These are phyloP conservation scores for Adelges cooleyi DNA, from an alignment of 1,140 invertebrate genomes.

Conservation along the genomic window DNA sequence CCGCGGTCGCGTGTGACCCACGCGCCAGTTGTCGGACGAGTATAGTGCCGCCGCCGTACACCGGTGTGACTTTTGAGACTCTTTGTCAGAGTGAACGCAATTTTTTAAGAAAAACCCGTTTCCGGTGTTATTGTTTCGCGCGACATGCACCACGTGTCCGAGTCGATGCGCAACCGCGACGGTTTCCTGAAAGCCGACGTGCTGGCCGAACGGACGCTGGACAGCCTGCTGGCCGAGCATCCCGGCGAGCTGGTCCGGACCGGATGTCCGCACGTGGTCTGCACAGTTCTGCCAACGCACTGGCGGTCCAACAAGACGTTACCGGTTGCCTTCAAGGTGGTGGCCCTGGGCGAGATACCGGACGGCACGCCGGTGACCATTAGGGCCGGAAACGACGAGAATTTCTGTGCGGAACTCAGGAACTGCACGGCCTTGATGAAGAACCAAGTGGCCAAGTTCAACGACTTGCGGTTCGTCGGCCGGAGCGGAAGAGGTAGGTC, in stretches of 20 bases:
- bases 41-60: too few species aligned
- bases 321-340: slow-evolving; percentile 86
- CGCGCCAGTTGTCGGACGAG: not conserved
- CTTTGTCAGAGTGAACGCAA: too few species aligned
- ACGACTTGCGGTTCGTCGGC: slow-evolving; percentile 93
- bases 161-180: slow-evolving; percentile 21
- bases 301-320: slow-evolving; percentile 97
- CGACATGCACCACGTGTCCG: slow-evolving; percentile 10
- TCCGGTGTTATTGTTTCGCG: too few species aligned
- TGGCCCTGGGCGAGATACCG: slow-evolving; percentile 78
- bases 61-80: too few species aligned
- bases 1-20: not conserved
- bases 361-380: slow-evolving; percentile 94
- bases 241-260: slow-evolving; percentile 84
- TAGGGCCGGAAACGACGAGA: slow-evolving; percentile 94
- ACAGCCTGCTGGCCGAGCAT: slow-evolving; percentile 81
- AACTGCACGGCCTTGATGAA: slow-evolving; percentile 93
- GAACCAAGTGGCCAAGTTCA: slow-evolving; percentile 96
- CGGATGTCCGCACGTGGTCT: slow-evolving; percentile 83
- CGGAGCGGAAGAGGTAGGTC: slow-evolving; percentile 88
- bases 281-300: slow-evolving; percentile 81
- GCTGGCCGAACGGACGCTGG: slow-evolving; percentile 71
- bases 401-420: slow-evolving; percentile 86
- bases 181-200: slow-evolving; percentile 63
- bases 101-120: too few species aligned